These are phyloP conservation scores for Drosophila quinaria DNA, from an alignment of 2,888 invertebrate genomes.

Conservation along the genomic window DNA sequence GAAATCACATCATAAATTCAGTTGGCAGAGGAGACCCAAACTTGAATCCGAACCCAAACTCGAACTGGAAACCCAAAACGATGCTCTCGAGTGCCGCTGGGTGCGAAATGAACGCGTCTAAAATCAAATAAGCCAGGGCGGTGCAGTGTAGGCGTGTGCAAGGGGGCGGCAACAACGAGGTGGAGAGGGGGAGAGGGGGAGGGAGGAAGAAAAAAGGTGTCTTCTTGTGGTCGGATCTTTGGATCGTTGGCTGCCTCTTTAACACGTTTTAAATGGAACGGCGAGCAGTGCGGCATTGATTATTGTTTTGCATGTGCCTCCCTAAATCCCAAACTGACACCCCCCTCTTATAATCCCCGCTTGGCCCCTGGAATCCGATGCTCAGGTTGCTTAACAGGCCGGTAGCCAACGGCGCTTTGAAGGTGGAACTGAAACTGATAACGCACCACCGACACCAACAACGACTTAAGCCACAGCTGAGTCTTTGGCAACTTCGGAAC, in stretches of 20 bases:
- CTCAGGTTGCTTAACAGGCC: conserved; percentile 28
- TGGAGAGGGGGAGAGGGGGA: background rate
- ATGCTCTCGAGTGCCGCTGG: conserved; percentile 56
- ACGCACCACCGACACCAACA: conserved; percentile 57
- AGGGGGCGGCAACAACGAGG: background rate
- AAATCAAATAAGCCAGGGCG: conserved; percentile 77
- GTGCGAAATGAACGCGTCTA: conserved; percentile 72
- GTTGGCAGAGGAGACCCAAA: conserved; percentile 35
- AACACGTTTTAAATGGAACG: conserved; percentile 79
- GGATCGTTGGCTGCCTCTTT: conserved; percentile 67
- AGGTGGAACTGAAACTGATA: conserved; percentile 70
- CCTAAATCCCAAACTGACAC: background rate
- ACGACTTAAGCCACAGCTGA: conserved; percentile 3
- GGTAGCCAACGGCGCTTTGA: conserved; percentile 75
- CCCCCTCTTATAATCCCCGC: background rate
- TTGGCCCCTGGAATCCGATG: conserved; percentile 31
- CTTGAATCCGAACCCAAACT: conserved; percentile 12
- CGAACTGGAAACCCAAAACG: conserved; percentile 28
- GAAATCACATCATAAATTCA: conserved; percentile 85
- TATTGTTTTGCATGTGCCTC: conserved; percentile 76
- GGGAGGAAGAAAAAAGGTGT: background rate
- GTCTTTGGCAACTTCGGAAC: background rate
- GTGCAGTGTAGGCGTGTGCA: conserved; percentile 69
- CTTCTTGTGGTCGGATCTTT: conserved; percentile 42
- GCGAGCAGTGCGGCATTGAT: conserved; percentile 66